Base-by-base conservation (phyloP, 2,888 invertebrate species). In the Hirtodrosophila trivittata region DNA sequence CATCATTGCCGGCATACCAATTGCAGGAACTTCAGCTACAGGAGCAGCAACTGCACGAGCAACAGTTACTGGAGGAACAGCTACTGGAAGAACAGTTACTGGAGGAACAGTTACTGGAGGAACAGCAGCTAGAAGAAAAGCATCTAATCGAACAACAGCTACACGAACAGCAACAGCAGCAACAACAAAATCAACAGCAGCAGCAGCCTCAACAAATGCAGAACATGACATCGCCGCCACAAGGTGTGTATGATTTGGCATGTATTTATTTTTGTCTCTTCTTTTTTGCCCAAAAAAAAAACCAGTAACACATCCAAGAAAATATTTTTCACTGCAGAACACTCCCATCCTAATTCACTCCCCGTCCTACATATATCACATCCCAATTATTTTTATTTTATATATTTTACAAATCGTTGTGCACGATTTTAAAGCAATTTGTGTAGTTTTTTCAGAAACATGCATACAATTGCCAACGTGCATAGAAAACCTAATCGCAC, bases 401-500 rank as follows among this genome's bases (percentile, higher is more conserved):
- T 55, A 60, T 66, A 74, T 64, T 62, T 75, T 47, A 10, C 33
- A 41, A 70, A 86, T 86, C 83, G 87, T 77, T 81, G 81, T 75
- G 75, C 88, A 81, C 83, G 88, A 89, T 89, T 88, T 89, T 89
- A 89, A 89, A 87, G 87, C 89, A 89, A 89, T 90, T 90, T 91
- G 88, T 91, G 89, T 90, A 91, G 91, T 90, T 91, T 89, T 91
- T 91, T 91, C 91, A 91, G 91, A 90, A 89, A 88, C 86, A 62
- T 86, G 87, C 80, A 85, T 90, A 88, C 87, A 88, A 86, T 89
- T 90, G 88, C 91, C 91, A 89, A 89, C 90, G 87, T 89, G 92
- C 92, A 87, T 91, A 90, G 91, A 91, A 78, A 92, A 92, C 86
- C 93, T 93, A 89, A 91, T 91, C 89, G 93, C 93, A 89, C 89